Conservation (phyloP, 2,888 invertebrate genomes). For the Pristionchus maxplancki region DNA sequence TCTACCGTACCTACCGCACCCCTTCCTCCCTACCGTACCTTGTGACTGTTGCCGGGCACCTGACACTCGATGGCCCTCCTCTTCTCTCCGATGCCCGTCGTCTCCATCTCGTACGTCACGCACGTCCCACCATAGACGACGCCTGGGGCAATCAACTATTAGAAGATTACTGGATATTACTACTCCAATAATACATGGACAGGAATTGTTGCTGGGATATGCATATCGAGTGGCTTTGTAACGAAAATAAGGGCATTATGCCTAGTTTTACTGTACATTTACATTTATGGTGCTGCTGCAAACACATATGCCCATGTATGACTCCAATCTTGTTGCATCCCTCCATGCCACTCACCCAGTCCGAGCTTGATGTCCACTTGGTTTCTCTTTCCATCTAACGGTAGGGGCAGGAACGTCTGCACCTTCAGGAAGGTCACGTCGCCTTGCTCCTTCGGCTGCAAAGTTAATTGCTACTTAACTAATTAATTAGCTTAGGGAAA, state of each 20-base stretch:
- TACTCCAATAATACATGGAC: too few relatives aligned
- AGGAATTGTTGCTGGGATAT: too few relatives aligned
- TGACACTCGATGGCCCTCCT: constrained; percentile 71
- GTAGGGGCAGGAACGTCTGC: constrained; percentile 72
- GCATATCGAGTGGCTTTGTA: too few relatives aligned
- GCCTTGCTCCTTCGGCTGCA: constrained; percentile 68
- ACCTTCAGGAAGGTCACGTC: constrained; percentile 77
- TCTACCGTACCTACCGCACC: neutral
- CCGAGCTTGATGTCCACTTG: constrained; percentile 56
- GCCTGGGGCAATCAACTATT: constrained; percentile 56
- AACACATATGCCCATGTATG: too few relatives aligned
- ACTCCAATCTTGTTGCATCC: too few relatives aligned
- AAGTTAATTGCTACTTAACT: neutral
- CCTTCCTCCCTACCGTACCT: constrained; percentile 40
- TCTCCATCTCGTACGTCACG: constrained; percentile 70
- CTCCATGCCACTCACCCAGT: constrained; percentile 19
- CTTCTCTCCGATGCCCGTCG: constrained; percentile 64
- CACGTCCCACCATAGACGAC: constrained; percentile 76
- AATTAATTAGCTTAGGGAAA: too few relatives aligned
- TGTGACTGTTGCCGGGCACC: constrained; percentile 55
- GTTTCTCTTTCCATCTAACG: too few relatives aligned
- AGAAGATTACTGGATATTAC: neutral
- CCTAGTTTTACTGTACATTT: too few relatives aligned
- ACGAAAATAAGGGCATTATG: too few relatives aligned
- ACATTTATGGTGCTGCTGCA: too few relatives aligned